Conservation (phyloP, 2,113 vertebrate species). For the Ailuropoda melanoleuca region DNA sequence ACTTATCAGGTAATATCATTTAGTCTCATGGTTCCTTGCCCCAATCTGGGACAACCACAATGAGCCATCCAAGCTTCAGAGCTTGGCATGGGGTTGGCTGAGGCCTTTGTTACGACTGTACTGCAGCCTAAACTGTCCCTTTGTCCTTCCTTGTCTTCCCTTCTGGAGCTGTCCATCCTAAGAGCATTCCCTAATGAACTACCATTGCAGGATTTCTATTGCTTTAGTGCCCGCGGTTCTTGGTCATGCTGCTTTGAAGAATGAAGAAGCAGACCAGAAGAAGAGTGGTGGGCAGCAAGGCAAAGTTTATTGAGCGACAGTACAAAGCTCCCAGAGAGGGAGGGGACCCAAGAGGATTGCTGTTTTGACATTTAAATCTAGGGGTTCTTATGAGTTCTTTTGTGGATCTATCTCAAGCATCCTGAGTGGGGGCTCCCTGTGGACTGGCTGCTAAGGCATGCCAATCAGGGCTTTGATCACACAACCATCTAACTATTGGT, state of each 20-base stretch:
- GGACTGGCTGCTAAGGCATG: not conserved
- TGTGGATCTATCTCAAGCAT: not conserved
- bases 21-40: not conserved
- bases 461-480: too few relatives aligned
- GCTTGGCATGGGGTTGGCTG: accelerated
- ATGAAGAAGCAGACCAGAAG: not conserved
- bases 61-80: not conserved
- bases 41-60: not conserved
- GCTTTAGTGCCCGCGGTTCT: not conserved
- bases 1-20: not conserved
- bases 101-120: not conserved
- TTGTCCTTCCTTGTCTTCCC: not conserved
- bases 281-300: not conserved
- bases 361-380: not conserved
- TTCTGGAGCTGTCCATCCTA: not conserved
- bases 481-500: too few relatives aligned
- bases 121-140: not conserved
- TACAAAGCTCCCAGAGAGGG: not conserved
- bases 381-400: not conserved
- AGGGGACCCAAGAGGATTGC: not conserved
- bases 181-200: not conserved
- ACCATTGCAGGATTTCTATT: not conserved
- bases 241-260: not conserved
- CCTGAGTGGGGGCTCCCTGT: not conserved
- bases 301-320: not conserved